These are phyloP conservation scores for Cryptomyrus ogoouensis DNA, from an alignment of 2,113 vertebrate genomes.

Conservation along the genomic window DNA sequence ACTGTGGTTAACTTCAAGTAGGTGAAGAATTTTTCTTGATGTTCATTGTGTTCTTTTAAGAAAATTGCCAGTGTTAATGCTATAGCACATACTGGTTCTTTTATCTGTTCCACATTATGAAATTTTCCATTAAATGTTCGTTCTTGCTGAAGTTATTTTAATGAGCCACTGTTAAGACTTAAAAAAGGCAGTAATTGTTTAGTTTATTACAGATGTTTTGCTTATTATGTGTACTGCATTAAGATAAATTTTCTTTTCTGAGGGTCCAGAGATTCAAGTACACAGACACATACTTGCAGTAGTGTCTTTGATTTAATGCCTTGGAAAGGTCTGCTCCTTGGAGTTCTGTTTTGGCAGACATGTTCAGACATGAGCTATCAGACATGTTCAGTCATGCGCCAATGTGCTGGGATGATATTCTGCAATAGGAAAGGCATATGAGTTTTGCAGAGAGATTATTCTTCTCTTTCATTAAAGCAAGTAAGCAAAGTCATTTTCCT, in stretches of 20 bases:
- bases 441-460: background rate
- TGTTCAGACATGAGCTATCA: background rate
- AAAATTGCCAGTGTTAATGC: background rate
- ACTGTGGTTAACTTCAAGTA: conserved; percentile 13
- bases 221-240: conserved; percentile 8
- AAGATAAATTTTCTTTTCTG: background rate
- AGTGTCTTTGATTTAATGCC: background rate
- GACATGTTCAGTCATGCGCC: background rate
- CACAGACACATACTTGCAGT: background rate
- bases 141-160: background rate
- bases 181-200: background rate
- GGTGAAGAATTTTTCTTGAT: background rate
- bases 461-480: background rate
- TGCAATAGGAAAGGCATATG: background rate
- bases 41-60: background rate
- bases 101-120: background rate
- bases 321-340: background rate
- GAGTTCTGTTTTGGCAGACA: background rate
- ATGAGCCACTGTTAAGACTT: background rate
- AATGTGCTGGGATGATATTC: background rate
- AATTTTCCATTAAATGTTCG: background rate
- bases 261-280: background rate
- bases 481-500: background rate
- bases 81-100: background rate
- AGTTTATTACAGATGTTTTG: background rate